Evolutionary conservation across 2,113 vertebrate genomes (phyloP).

Genomic region (Psammodynastes pulverulentus): DNA sequence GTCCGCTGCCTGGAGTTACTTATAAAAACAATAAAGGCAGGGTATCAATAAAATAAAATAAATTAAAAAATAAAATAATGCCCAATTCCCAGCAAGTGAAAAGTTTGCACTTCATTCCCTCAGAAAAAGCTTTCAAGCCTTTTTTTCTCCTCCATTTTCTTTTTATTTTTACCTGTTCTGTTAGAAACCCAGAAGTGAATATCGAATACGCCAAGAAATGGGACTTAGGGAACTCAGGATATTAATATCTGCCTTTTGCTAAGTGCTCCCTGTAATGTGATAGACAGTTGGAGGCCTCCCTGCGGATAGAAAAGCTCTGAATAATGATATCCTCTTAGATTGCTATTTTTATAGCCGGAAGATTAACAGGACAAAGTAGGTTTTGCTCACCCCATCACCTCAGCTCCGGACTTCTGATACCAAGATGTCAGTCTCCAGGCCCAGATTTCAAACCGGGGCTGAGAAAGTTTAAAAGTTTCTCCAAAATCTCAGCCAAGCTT

Average conservation of each 20-base stretch:
- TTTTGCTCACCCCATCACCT: background rate
- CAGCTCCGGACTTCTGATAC: background rate
- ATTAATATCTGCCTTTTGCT: conserved; percentile 9
- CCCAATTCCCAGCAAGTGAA: background rate
- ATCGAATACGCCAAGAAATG: background rate
- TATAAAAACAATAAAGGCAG: background rate
- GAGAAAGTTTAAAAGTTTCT: background rate
- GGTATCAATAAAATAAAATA: background rate
- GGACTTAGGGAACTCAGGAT: background rate
- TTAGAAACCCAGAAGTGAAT: background rate
- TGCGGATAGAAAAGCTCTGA: conserved; percentile 6
- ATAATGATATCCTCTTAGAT: conserved; percentile 34
- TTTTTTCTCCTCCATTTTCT: fast-evolving
- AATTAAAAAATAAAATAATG: background rate
- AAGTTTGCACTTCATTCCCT: background rate
- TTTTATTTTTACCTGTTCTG: background rate
- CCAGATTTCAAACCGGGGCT: background rate
- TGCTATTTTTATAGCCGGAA: conserved; percentile 28
- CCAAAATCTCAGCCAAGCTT: background rate
- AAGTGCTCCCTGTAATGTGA: background rate
- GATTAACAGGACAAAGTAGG: conserved; percentile 16
- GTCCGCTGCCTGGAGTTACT: background rate
- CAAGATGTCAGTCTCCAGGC: background rate
- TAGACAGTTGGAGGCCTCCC: conserved; percentile 17
- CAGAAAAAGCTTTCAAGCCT: background rate